A percentile compares a stretch with the other conserved stretches of the same genome.
phyloP scores from a whole-genome alignment of 1,140 invertebrate genomes.

The Monomorium pharaonis region DNA sequence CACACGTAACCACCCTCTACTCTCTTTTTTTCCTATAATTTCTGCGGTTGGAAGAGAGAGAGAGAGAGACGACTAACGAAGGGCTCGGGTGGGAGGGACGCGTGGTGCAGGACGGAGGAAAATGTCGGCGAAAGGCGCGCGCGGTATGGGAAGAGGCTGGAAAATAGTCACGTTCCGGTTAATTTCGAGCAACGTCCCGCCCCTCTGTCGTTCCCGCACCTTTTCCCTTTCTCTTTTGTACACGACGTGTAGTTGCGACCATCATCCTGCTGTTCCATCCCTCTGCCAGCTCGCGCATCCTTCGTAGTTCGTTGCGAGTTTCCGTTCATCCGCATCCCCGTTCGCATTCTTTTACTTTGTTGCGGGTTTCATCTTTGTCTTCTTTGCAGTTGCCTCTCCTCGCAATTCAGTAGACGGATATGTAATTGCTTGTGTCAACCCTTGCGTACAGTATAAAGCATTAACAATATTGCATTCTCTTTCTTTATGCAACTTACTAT shows the following conservation, averaged over 20 bases:
- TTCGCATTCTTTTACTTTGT: slow-evolving; percentile 18
- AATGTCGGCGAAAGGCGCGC: slow-evolving; percentile 40
- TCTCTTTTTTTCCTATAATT: slow-evolving; percentile 36
- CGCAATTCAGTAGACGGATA: slow-evolving; percentile 80
- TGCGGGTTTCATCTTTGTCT: slow-evolving; percentile 47
- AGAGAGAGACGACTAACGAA: slow-evolving; percentile 9
- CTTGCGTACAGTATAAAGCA: slow-evolving; percentile 34
- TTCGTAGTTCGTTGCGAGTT: background rate
- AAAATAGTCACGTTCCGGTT: slow-evolving; percentile 75
- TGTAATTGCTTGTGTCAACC: slow-evolving; percentile 80
- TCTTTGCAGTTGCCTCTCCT: slow-evolving; percentile 42
- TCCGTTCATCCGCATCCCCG: background rate
- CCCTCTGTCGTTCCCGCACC: background rate
- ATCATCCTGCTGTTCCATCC: background rate
- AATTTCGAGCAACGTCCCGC: slow-evolving; percentile 67
- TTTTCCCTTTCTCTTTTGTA: slow-evolving; percentile 25
- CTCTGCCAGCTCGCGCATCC: background rate
- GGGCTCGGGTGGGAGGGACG: background rate
- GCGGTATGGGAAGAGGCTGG: slow-evolving; percentile 43
- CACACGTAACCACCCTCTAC: slow-evolving; percentile 43
- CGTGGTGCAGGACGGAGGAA: background rate
- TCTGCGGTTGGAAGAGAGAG: background rate
- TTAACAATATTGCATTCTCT: background rate
- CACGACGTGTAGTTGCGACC: slow-evolving; percentile 31
- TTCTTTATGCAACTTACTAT: background rate